A percentile compares a stretch with the other conserved stretches of the same genome.
These are phyloP conservation scores for Diabrotica undecimpunctata DNA, from an alignment of 1,140 invertebrate genomes.

Conservation along the genomic window DNA sequence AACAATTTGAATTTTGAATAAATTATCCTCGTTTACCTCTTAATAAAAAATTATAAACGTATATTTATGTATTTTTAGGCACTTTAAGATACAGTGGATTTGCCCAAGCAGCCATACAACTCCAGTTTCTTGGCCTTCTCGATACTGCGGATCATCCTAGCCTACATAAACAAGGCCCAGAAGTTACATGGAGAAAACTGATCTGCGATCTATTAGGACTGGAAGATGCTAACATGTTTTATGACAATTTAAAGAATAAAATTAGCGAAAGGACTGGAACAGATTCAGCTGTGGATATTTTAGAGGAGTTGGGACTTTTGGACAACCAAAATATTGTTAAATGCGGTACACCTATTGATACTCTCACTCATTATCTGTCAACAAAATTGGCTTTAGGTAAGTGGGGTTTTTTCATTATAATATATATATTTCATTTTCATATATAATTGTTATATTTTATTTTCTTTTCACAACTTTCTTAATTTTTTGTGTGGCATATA, in stretches of 20 bases:
- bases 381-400: conserved; percentile 78
- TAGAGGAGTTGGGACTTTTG: conserved; percentile 87
- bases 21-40: too few species aligned
- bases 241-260: conserved; percentile 85
- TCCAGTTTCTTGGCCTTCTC: conserved; percentile 86
- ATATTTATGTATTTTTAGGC: not conserved
- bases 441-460: not conserved
- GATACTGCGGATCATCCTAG: conserved; percentile 79
- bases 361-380: conserved; percentile 84
- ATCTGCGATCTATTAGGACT: conserved; percentile 84
- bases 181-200: conserved; percentile 92
- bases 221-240: conserved; percentile 83
- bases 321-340: conserved; percentile 80
- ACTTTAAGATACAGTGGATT: conserved; percentile 66
- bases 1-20: too few species aligned
- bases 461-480: too few species aligned
- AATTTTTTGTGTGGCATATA: too few species aligned
- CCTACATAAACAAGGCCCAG: conserved; percentile 90
- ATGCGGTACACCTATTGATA: conserved; percentile 83
- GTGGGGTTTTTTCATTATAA: conserved; percentile 26
- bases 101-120: conserved; percentile 77
- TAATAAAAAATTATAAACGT: too few species aligned
- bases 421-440: too few species aligned
- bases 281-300: conserved; percentile 61
- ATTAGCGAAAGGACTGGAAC: conserved; percentile 72